Base-by-base conservation (phyloP, 2,113 vertebrate genomes). In the Agapornis roseicollis region DNA sequence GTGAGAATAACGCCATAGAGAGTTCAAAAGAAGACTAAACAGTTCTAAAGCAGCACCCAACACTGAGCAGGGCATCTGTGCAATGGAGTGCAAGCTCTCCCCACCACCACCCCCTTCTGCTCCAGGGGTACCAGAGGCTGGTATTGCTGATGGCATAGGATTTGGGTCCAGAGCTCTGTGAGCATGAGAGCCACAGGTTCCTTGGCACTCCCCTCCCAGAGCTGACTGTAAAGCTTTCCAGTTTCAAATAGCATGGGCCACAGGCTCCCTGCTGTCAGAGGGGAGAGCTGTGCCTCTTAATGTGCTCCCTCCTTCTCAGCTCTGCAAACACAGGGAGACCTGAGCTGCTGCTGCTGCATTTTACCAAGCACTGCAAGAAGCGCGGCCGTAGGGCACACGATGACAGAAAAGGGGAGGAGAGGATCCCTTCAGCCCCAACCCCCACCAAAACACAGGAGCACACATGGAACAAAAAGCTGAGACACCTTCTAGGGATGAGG, bases 301-400 rank as follows among this genome's bases (percentile, higher is more conserved):
- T 0, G 0, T 5, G 15, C 58, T 1, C 0, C 4, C 58, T 85
- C 41, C 41, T 35, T 12, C 35, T 49, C 39, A 8, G 41, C 41
- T 71, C 63, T 28, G 60, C 42, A 58, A 41, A 47, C 15, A 25
- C 25, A 16, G 44, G 28, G 33, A 64, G 41, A 50, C 6, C 8
- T 0, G 1, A 79, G n/a, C 42, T 66, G 74, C 47, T 58, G 64
- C 60, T 37, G 70, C 52, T 47, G 69, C 14, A 3, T 27, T 52
- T 28, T 18, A 25, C 61, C 46, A 64, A 33, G 42, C 8, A 29
- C 44, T 52, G n/a, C 35, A 52, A 65, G 29, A 80, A 77, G 20
- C 0, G 0, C 1, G 7, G 37, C 49, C 41, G 7, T 1, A 42
- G 55, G 53, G 39, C 20, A 41, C 6, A 11, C 0, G 0, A 25